These are phyloP conservation scores for Tetragonula carbonaria DNA, from an alignment of 2,888 invertebrate species.

Conservation along the genomic window DNA sequence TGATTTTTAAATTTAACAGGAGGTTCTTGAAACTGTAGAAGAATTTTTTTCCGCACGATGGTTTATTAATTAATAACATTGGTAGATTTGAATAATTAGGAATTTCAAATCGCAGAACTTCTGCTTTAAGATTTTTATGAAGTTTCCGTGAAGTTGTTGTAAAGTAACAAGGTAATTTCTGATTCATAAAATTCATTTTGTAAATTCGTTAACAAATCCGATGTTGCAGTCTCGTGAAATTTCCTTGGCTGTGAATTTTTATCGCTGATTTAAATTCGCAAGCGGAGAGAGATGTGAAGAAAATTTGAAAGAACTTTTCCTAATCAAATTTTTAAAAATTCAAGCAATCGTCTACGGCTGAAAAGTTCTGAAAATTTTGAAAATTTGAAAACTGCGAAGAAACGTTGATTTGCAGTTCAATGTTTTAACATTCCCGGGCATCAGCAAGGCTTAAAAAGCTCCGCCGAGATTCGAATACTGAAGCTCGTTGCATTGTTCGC, in stretches of 20 bases:
- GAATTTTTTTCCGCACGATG: background rate
- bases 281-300: too few species aligned
- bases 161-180: background rate
- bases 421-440: too few species aligned
- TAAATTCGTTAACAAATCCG: background rate
- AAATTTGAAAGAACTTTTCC: too few species aligned
- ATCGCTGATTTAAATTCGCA: too few species aligned
- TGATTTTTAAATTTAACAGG: too few species aligned
- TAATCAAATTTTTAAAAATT: background rate
- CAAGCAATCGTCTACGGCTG: too few species aligned
- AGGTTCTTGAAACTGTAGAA: too few species aligned
- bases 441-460: background rate
- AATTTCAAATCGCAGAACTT: background rate
- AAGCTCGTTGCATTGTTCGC: background rate
- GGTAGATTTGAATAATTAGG: background rate
- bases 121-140: background rate
- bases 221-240: background rate
- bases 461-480: background rate
- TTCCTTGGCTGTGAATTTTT: too few species aligned
- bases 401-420: too few species aligned
- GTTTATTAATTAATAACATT: background rate
- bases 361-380: too few species aligned
- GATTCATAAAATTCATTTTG: background rate
- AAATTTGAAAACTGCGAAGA: too few species aligned
- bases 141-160: background rate